Evolutionary conservation across 2,797 vertebrate genomes (phyloP).

Genomic region (Triplophysa bombifrons): DNA sequence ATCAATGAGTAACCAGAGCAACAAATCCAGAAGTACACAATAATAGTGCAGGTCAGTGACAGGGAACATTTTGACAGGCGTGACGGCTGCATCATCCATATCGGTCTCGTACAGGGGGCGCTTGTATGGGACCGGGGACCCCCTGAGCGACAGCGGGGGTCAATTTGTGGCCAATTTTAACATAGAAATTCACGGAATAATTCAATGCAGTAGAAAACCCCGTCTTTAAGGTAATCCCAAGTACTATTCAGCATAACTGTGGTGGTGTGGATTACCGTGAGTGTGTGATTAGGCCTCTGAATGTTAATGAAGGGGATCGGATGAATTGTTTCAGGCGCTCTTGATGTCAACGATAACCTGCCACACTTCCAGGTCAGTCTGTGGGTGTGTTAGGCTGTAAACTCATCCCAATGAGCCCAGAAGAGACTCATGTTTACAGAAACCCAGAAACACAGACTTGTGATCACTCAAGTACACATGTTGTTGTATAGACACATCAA

Average conservation of each 20-base stretch:
- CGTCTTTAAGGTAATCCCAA: slow-evolving; percentile 36
- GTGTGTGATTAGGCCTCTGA: slow-evolving; percentile 31
- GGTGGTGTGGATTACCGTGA: slow-evolving; percentile 42
- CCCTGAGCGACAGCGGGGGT: too few relatives aligned
- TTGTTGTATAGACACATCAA: slow-evolving; percentile 45
- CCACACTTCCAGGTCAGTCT: slow-evolving; percentile 55
- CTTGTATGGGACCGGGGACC: too few relatives aligned
- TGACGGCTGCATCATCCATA: slow-evolving; percentile 12
- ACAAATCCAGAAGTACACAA: slow-evolving; percentile 29
- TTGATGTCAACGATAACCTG: slow-evolving; percentile 61
- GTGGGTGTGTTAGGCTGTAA: slow-evolving; percentile 59
- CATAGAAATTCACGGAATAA: background rate
- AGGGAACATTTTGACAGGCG: background rate
- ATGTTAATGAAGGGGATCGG: slow-evolving; percentile 43
- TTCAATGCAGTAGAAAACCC: background rate
- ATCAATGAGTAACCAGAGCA: slow-evolving; percentile 40
- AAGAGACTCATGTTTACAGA: slow-evolving; percentile 49
- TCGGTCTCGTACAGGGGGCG: background rate
- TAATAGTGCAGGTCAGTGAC: background rate
- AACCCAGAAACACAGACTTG: slow-evolving; percentile 47
- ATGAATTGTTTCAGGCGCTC: slow-evolving; percentile 41
- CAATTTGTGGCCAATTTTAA: too few relatives aligned
- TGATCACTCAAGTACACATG: slow-evolving; percentile 41
- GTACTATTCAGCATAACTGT: slow-evolving; percentile 42
- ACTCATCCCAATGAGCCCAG: slow-evolving; percentile 36